Percentiles rank a stretch among this genome's conserved stretches.
phyloP scores from a whole-genome alignment of 2,797 vertebrate genomes.

The Fratercula arctica region DNA sequence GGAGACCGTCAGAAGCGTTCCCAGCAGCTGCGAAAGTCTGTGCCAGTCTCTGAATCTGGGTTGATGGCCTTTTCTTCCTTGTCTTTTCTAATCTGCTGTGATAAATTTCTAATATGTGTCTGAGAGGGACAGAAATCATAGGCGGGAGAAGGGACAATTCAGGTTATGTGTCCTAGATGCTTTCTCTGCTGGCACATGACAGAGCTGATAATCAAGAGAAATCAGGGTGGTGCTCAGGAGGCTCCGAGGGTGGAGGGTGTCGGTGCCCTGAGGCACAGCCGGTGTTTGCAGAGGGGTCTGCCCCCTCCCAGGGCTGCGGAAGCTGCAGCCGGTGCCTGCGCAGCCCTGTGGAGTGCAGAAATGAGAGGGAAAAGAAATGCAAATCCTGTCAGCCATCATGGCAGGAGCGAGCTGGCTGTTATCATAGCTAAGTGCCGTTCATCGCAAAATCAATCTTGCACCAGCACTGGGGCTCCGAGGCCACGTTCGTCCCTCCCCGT shows the following conservation, averaged over 20 bases:
- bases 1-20: not conserved
- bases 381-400: no score
- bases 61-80: not conserved
- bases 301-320: not conserved
- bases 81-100: not conserved
- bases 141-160: not conserved
- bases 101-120: not conserved
- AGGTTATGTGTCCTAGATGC: not conserved
- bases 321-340: not conserved
- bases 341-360: not conserved
- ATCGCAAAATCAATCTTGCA: not conserved
- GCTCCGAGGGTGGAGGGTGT: fast-evolving
- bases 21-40: not conserved
- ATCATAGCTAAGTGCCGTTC: not conserved
- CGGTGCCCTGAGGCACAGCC: fast-evolving
- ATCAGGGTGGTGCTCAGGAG: fast-evolving
- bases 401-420: not conserved
- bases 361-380: not conserved
- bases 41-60: not conserved
- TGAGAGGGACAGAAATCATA: not conserved
- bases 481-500: not conserved
- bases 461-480: not conserved
- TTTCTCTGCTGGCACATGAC: not conserved
- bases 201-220: fast-evolving
- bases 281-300: fast-evolving